A percentile compares a stretch with the other conserved stretches of the same genome.
phyloP scores from a whole-genome alignment of 2,797 vertebrate species.

The Parauchenoglanis punctatus region DNA sequence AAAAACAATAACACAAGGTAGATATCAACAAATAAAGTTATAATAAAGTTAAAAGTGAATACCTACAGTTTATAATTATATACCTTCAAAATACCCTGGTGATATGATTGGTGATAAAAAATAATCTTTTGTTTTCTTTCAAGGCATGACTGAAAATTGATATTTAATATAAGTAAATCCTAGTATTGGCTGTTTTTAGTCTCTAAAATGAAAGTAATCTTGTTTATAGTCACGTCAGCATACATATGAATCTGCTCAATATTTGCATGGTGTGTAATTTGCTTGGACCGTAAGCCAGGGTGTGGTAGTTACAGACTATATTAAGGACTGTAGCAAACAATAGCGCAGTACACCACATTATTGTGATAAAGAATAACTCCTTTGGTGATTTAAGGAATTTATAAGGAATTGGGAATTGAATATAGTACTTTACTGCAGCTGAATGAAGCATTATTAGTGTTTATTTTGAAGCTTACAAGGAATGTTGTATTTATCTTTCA shows the following conservation, averaged over 20 bases:
- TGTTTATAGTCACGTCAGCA: neutral
- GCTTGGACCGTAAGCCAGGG: slow-evolving; percentile 26
- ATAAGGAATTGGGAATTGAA: neutral
- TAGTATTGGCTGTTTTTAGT: neutral
- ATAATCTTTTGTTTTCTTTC: neutral
- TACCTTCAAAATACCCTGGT: neutral
- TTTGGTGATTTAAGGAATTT: neutral
- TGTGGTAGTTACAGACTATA: neutral
- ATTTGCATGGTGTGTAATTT: slow-evolving; percentile 28
- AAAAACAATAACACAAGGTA: neutral
- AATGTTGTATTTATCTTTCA: neutral
- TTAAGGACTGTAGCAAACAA: neutral
- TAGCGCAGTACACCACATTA: neutral
- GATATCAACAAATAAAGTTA: neutral
- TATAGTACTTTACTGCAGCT: neutral
- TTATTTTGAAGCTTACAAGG: neutral
- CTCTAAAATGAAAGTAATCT: neutral
- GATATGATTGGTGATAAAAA: neutral
- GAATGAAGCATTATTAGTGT: neutral
- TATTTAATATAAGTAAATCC: neutral
- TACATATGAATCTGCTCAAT: neutral
- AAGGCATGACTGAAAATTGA: neutral
- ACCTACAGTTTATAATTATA: neutral
- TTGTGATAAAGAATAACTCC: neutral
- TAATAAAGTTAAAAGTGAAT: neutral